Evolutionary conservation across 1,140 invertebrate genomes (phyloP).

Genomic region (Drosophila sproati): DNA sequence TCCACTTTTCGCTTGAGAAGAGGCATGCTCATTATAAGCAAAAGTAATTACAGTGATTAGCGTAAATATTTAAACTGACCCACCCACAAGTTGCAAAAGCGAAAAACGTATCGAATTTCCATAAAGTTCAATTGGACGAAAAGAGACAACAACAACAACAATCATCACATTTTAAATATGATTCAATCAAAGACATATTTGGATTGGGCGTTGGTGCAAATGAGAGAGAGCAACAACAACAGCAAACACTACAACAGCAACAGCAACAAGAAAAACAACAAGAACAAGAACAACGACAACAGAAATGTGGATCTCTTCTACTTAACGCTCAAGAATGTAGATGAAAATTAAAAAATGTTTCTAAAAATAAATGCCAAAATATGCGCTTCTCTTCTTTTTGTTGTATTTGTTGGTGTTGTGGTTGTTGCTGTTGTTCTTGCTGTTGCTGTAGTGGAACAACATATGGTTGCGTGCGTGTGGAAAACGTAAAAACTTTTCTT

Average conservation of each 20-base stretch:
- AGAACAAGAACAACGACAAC: neutral
- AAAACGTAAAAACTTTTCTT: conserved; percentile 50
- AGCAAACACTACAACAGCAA: conserved; percentile 28
- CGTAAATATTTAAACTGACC: conserved; percentile 20
- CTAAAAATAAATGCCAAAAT: conserved; percentile 77
- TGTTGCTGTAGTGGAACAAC: conserved; percentile 55
- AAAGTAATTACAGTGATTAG: conserved; percentile 11
- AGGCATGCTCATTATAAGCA: neutral
- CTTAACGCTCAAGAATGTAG: conserved; percentile 68
- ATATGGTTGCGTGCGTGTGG: conserved; percentile 69
- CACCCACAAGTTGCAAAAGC: conserved; percentile 52
- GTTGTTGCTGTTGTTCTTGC: conserved; percentile 36
- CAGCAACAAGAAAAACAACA: neutral
- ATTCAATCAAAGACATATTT: conserved; percentile 84
- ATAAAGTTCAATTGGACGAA: conserved; percentile 76
- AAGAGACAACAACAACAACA: conserved; percentile 80
- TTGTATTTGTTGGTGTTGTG: conserved; percentile 10
- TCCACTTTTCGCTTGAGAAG: conserved; percentile 37
- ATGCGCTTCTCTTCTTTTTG: conserved; percentile 38
- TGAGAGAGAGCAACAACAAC: conserved; percentile 55
- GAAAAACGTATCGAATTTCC: conserved; percentile 83
- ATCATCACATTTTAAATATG: conserved; percentile 73
- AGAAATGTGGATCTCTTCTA: conserved; percentile 34
- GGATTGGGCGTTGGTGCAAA: conserved; percentile 78
- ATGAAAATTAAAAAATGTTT: conserved; percentile 79